Evolutionary conservation across 1,140 invertebrate species (phyloP).

Genomic region (Drosophila micromelanica): DNA sequence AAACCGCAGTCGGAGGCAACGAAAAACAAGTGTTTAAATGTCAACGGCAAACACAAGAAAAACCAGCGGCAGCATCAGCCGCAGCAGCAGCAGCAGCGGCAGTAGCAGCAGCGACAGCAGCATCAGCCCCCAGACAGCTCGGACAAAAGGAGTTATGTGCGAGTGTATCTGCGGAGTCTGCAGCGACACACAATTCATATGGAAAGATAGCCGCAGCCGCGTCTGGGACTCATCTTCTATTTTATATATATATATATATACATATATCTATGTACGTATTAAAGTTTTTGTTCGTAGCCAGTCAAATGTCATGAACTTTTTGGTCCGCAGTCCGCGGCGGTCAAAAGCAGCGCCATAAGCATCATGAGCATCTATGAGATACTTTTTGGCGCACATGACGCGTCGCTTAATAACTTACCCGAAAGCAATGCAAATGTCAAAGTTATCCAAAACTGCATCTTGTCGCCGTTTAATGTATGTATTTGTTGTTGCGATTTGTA

Average conservation of each 20-base stretch:
- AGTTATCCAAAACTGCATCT: slow-evolving; percentile 83
- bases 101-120: slow-evolving; percentile 4
- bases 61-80: slow-evolving; percentile 49
- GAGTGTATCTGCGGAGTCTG: slow-evolving; percentile 23
- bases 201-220: slow-evolving; percentile 54
- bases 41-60: slow-evolving; percentile 72
- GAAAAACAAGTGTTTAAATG: slow-evolving; percentile 81
- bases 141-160: slow-evolving; percentile 57
- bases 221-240: slow-evolving; percentile 64
- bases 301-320: slow-evolving; percentile 81
- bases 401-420: slow-evolving; percentile 67
- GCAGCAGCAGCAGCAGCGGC: slow-evolving; percentile 35
- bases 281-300: slow-evolving; percentile 19
- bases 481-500: slow-evolving; percentile 24
- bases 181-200: slow-evolving; percentile 61
- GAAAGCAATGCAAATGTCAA: slow-evolving; percentile 79
- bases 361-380: slow-evolving; percentile 56
- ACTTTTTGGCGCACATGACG: slow-evolving; percentile 49
- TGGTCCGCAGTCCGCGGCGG: slow-evolving; percentile 49
- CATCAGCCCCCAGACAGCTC: slow-evolving; percentile 18
- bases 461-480: slow-evolving; percentile 42
- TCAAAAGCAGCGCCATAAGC: slow-evolving; percentile 24
- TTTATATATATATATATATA: slow-evolving; percentile 12
- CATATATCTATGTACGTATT: neutral
- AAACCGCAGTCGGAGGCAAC: slow-evolving; percentile 55